A percentile compares a stretch with the other conserved stretches of the same genome.
These are phyloP conservation scores for Acrocephalus kingi DNA, from an alignment of 2,113 vertebrate species.

Conservation along the genomic window DNA sequence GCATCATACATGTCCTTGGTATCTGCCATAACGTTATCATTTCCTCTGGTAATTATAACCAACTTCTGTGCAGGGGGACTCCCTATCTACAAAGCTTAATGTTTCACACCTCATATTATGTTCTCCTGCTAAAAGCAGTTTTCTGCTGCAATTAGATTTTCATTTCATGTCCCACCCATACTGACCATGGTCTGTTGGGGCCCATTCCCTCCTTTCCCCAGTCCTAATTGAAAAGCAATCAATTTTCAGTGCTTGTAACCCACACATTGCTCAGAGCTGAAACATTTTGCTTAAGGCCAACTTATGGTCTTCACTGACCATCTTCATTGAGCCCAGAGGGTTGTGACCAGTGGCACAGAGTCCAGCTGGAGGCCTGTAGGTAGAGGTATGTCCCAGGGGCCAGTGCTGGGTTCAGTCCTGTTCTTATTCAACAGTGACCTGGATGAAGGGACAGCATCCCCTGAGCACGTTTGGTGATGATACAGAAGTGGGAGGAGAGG, in stretches of 20 bases:
- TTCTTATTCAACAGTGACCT: neutral
- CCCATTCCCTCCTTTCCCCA: neutral
- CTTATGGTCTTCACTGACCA: neutral
- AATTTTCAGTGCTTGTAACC: neutral
- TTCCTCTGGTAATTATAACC: neutral
- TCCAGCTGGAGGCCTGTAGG: neutral
- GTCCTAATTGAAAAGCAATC: neutral
- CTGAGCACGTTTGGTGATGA: rapidly evolving
- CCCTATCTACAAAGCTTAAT: neutral
- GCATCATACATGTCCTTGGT: neutral
- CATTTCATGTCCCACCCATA: neutral
- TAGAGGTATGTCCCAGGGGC: neutral
- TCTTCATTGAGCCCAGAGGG: neutral
- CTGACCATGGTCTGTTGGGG: neutral
- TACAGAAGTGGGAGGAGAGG: neutral
- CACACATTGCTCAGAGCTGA: neutral
- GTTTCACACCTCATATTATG: neutral
- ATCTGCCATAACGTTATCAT: neutral
- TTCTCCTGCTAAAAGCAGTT: neutral
- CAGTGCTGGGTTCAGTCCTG: neutral
- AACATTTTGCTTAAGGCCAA: neutral
- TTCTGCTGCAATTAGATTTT: rapidly evolving
- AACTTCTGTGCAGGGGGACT: neutral
- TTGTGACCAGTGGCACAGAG: neutral
- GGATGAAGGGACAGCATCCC: neutral